Evolutionary conservation across 2,113 vertebrate genomes (phyloP), one percentile per base, ranked within the genome.

Genomic region (Eubucco bourcierii): DNA sequence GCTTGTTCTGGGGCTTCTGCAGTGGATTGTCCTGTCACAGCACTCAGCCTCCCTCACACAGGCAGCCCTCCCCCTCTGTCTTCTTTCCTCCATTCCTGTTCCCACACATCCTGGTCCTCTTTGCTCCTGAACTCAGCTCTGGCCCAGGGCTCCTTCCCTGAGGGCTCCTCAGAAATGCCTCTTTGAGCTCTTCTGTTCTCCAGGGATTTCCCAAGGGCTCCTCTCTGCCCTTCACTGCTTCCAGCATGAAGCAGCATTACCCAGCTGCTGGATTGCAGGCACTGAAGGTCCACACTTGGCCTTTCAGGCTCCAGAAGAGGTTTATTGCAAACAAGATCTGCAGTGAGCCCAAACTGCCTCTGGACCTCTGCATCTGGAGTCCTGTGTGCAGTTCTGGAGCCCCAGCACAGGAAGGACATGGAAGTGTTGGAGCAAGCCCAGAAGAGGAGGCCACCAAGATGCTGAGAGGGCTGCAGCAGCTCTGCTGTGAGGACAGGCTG

Each of bases 191-290:
- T 41, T 44, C 74, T 34, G 4, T 68, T 53, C 33, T 39, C 67
- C 82, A 23, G 74, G 10, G 2, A 12, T 12, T 27, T 64, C 27
- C 53, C 53, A 4, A 28, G 59, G 79, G 60, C 60, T 60, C 28
- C n/a, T 37, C 3, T 6, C 3, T 5, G 56, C 7, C 9, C 37
- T 15, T 56, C 12, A 2, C 46, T 15, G 39, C n/a, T 76, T 9
- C 39, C 14, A 19, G 58, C 1, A 0, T 1, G 12, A 47, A 17
- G 37, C 21, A 6, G 29, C 79, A 13, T 6, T 25, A 18, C 56
- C 56, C 29, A 2, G 14, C 4, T 8, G 4, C 9, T 3, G 18
- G 18, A 39, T 34, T 46, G 34, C 0, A 1, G 44, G 37, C 31
- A 16, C 52, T 31, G 44, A 7, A 64, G 37, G 9, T 50, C 61